These are phyloP conservation scores for Aplocera efformata DNA, from an alignment of 2,888 invertebrate genomes.

Conservation along the genomic window DNA sequence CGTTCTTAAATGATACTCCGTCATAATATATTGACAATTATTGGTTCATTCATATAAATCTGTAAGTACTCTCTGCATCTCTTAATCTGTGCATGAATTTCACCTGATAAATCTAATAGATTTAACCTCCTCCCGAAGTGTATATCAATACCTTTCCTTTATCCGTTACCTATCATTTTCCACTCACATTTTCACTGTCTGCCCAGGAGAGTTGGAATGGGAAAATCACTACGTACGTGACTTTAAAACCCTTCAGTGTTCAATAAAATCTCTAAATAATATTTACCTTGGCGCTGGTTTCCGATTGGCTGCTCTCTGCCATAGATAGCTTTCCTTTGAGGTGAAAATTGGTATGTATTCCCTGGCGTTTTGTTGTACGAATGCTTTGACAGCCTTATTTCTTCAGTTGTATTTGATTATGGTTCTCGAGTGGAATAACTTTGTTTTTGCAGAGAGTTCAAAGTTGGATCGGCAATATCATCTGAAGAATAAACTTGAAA, in stretches of 20 bases:
- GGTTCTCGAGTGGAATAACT: slow-evolving; percentile 23
- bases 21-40: too few relatives aligned
- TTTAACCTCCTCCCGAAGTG: too few relatives aligned
- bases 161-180: slow-evolving; percentile 20
- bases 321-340: slow-evolving; percentile 56
- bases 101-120: too few relatives aligned
- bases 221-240: slow-evolving; percentile 57
- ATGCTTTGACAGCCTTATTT: slow-evolving; percentile 29
- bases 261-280: slow-evolving; percentile 62
- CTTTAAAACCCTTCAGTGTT: slow-evolving; percentile 61
- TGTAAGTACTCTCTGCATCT: too few relatives aligned
- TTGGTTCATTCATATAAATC: too few relatives aligned
- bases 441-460: slow-evolving; percentile 16
- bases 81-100: too few relatives aligned
- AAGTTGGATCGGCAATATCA: slow-evolving; percentile 16
- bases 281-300: slow-evolving; percentile 59
- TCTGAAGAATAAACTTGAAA: slow-evolving; percentile 12
- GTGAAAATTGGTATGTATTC: slow-evolving; percentile 64
- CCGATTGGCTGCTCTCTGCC: slow-evolving; percentile 47
- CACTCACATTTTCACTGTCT: slow-evolving; percentile 41
- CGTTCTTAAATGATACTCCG: too few relatives aligned
- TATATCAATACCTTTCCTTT: too few relatives aligned
- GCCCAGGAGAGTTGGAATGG: slow-evolving; percentile 42
- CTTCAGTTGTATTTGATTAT: slow-evolving; percentile 31
- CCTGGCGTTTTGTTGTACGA: slow-evolving; percentile 46